A percentile compares a stretch with the other conserved stretches of the same genome.
phyloP scores from a whole-genome alignment of 2,888 invertebrate species.

The Leptinotarsa peninsularis region DNA sequence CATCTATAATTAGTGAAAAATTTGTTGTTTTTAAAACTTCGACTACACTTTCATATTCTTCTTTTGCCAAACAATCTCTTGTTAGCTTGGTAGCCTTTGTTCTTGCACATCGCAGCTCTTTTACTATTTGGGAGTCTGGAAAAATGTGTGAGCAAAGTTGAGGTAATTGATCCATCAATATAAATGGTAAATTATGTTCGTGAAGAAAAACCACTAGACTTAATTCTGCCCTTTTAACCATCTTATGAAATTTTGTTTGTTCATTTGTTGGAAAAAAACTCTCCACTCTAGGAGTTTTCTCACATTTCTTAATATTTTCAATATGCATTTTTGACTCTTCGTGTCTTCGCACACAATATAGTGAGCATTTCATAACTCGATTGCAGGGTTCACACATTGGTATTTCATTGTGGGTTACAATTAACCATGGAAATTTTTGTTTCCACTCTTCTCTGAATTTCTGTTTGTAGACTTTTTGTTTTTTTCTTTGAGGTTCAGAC shows the following conservation, averaged over 20 bases:
- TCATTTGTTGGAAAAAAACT: background rate
- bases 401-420: background rate
- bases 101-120: background rate
- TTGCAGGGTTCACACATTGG: background rate
- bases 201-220: background rate
- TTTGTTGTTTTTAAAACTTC: conserved; percentile 3
- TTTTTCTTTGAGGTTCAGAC: background rate
- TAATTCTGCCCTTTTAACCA: background rate
- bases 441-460: conserved; percentile 1
- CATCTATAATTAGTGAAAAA: conserved; percentile 10
- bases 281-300: background rate
- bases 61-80: background rate
- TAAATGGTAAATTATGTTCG: conserved; percentile 4
- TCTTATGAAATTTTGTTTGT: background rate
- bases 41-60: background rate
- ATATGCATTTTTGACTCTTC: background rate
- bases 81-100: conserved; percentile 10
- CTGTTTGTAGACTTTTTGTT: background rate
- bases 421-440: background rate
- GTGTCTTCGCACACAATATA: background rate
- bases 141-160: conserved; percentile 5
- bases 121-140: background rate
- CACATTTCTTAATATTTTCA: conserved; percentile 3
- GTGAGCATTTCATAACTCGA: background rate
- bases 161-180: background rate